Conservation (phyloP, 2,797 vertebrate genomes). For the Hipposideros larvatus region DNA sequence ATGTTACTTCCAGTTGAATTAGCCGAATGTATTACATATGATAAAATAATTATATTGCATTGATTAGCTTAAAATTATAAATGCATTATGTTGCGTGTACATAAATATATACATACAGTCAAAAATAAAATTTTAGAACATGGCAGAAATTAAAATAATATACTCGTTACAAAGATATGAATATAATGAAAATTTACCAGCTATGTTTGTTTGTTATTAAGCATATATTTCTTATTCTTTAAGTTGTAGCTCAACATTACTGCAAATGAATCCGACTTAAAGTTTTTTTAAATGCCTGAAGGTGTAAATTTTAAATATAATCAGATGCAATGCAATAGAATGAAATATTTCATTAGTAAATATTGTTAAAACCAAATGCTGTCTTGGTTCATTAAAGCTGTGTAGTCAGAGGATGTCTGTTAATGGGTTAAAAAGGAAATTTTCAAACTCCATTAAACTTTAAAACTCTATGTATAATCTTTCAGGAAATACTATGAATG, state of each 20-base stretch:
- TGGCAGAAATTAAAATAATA: constrained; percentile 37
- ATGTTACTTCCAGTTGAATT: background rate
- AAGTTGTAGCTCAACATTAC: background rate
- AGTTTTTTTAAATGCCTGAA: background rate
- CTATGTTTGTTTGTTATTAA: constrained; percentile 30
- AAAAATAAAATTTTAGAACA: constrained; percentile 44
- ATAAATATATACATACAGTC: background rate
- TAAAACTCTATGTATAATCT: constrained; percentile 49
- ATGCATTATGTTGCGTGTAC: background rate
- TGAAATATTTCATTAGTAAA: constrained; percentile 30
- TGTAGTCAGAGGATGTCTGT: constrained; percentile 26
- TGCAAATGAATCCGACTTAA: constrained; percentile 2
- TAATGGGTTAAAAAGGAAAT: constrained; percentile 52
- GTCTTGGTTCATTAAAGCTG: constrained; percentile 27
- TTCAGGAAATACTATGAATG: constrained; percentile 62
- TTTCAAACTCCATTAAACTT: constrained; percentile 61
- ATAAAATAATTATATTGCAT: background rate
- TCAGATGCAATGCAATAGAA: background rate
- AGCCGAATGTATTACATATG: background rate
- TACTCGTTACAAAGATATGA: background rate
- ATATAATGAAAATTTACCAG: background rate
- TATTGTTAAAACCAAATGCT: constrained; percentile 37
- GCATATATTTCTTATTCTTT: background rate
- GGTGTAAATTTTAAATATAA: constrained; percentile 33
- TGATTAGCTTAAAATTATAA: background rate